A percentile compares a stretch with the other conserved stretches of the same genome.
Evolutionary conservation across 2,888 invertebrate species (phyloP).

Genomic region (Pollenia labialis): DNA sequence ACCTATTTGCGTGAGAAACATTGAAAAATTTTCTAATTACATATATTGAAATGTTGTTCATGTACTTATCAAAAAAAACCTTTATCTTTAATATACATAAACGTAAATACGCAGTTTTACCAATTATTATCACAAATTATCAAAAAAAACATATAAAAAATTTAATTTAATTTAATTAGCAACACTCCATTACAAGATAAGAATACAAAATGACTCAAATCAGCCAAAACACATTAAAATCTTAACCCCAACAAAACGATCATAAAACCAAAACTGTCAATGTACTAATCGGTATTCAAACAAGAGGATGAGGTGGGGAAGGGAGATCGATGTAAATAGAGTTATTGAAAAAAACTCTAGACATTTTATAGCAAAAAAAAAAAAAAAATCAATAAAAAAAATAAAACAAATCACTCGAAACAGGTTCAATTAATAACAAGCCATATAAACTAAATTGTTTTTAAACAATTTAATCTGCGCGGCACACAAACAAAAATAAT

Average conservation of each 20-base stretch:
- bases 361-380: neutral
- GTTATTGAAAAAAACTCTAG: neutral
- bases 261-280: neutral
- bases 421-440: constrained; percentile 30
- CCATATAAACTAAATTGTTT: constrained; percentile 14
- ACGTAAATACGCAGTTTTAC: constrained; percentile 2
- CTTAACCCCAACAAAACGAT: constrained; percentile 19
- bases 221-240: neutral
- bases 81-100: no score
- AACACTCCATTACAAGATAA: constrained; percentile 29
- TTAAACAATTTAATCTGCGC: constrained; percentile 14
- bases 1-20: no score
- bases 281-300: neutral
- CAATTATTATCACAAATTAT: neutral
- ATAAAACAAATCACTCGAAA: neutral
- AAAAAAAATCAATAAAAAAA: neutral
- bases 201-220: constrained; percentile 1
- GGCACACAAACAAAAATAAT: neutral
- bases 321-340: neutral
- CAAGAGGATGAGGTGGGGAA: no score
- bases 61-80: no score
- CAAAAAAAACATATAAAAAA: neutral
- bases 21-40: no score
- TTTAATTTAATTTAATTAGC: constrained; percentile 13
- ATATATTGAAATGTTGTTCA: no score